These are phyloP conservation scores for Silurus asotus DNA, from an alignment of 2,113 vertebrate genomes.

Conservation along the genomic window DNA sequence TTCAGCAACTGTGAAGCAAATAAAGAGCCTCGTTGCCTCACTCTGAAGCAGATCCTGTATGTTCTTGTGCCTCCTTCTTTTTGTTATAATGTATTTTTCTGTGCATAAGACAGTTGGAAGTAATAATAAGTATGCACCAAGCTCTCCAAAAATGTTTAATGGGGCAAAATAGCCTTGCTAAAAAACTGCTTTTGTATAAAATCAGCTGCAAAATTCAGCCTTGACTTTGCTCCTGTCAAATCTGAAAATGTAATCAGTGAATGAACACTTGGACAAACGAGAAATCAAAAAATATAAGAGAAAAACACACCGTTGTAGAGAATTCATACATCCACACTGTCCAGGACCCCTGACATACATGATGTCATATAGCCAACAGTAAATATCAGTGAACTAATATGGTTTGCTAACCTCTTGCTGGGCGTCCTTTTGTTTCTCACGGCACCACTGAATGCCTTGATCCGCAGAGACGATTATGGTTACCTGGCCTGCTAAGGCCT, in stretches of 20 bases:
- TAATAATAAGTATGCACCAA: conserved; percentile 1
- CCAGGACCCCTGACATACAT: background rate
- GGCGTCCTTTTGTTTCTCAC: conserved; percentile 69
- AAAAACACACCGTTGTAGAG: background rate
- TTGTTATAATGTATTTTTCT: background rate
- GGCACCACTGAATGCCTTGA: conserved; percentile 88
- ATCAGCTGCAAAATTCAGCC: background rate
- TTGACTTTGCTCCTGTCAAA: background rate
- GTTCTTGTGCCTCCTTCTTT: background rate
- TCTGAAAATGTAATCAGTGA: background rate
- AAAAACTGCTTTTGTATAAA: background rate
- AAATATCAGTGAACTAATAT: background rate
- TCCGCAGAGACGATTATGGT: conserved; percentile 90
- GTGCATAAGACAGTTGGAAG: background rate
- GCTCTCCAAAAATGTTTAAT: background rate
- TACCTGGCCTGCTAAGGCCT: conserved; percentile 79
- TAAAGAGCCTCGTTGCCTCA: background rate
- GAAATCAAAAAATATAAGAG: background rate
- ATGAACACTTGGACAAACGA: background rate
- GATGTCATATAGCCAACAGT: background rate
- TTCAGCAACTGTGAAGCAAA: background rate
- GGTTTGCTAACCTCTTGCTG: conserved; percentile 38
- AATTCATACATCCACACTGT: background rate
- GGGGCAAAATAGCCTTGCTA: background rate
- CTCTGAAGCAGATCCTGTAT: background rate